phyloP scores from a whole-genome alignment of 2,113 vertebrate species.

The Athene noctua region DNA sequence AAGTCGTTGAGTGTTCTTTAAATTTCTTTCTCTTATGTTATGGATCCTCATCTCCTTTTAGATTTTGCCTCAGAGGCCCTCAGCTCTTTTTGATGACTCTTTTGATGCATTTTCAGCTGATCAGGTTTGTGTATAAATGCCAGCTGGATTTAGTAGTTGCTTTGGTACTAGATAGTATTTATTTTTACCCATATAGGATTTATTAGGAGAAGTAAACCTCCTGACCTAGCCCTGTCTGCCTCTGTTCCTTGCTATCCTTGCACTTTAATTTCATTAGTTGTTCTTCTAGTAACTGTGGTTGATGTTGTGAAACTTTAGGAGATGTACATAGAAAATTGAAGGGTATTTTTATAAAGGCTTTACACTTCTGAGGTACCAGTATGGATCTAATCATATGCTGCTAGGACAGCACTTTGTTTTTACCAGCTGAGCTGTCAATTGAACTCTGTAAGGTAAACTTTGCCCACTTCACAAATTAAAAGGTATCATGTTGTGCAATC shows the following conservation, averaged over 20 bases:
- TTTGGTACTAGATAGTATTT: slow-evolving; percentile 15
- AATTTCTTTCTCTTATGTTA: slow-evolving; percentile 43
- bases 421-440: neutral
- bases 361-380: neutral
- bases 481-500: neutral
- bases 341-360: neutral
- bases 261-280: neutral
- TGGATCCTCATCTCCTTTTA: slow-evolving; percentile 67
- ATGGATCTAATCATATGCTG: neutral
- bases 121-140: slow-evolving; percentile 81
- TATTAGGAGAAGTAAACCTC: neutral
- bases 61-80: slow-evolving; percentile 76
- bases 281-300: neutral
- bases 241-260: neutral
- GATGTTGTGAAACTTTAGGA: neutral
- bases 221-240: neutral
- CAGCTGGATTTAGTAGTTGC: neutral
- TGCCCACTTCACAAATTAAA: neutral
- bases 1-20: neutral
- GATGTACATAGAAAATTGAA: neutral
- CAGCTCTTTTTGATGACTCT: slow-evolving; percentile 79
- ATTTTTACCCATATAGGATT: neutral
- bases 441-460: neutral
- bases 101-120: slow-evolving; percentile 81
- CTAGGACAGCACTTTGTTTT: neutral